Conservation (phyloP, 1,140 invertebrate genomes). For the Penaeus japonicus region DNA sequence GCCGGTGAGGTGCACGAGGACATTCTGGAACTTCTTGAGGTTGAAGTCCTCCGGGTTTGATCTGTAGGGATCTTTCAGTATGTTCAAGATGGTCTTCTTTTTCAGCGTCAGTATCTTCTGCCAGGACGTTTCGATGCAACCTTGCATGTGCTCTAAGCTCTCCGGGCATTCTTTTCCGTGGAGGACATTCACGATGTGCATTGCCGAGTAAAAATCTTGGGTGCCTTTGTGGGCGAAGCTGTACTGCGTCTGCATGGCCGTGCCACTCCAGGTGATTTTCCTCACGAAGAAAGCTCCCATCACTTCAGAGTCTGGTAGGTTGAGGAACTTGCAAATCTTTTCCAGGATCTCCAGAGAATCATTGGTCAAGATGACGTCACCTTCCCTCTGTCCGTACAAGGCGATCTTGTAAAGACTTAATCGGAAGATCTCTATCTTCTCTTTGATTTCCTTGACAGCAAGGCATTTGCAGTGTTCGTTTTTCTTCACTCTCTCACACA, state of each 20-base stretch:
- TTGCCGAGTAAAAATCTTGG: conserved; percentile 20
- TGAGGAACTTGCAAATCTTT: not conserved
- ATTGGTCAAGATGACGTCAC: not conserved
- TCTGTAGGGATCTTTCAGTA: not conserved
- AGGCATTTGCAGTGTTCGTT: not conserved
- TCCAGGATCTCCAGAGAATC: not conserved
- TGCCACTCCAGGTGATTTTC: not conserved
- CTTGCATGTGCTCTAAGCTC: not conserved
- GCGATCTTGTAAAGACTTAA: not conserved
- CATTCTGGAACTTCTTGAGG: conserved; percentile 14
- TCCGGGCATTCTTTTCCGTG: not conserved
- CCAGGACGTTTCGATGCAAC: not conserved
- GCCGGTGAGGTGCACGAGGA: conserved; percentile 9
- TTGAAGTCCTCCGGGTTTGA: not conserved
- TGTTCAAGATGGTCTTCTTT: not conserved
- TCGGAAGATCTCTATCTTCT: not conserved
- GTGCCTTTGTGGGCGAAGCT: conserved; percentile 22
- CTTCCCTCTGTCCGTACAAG: not conserved
- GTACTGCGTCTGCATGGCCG: not conserved
- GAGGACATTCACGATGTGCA: not conserved
- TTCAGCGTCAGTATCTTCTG: not conserved
- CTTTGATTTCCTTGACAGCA: not conserved
- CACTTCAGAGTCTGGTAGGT: not conserved
- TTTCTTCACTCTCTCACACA: not conserved
- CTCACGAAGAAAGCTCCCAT: not conserved